Base-by-base conservation (phyloP, 2,113 vertebrate genomes). In the Anguilla rostrata region DNA sequence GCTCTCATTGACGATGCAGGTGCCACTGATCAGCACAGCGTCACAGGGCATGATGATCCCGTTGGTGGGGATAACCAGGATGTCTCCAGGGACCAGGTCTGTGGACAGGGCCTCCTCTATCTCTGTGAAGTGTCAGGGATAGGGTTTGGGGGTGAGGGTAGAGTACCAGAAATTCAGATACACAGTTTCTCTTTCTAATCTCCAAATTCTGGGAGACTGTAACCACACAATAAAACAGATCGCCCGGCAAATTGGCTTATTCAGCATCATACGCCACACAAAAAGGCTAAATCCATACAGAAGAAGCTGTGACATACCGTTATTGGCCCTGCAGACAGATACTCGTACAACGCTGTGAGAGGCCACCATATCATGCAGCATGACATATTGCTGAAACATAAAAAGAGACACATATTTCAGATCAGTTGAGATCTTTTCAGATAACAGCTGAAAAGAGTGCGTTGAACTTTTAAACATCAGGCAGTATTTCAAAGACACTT, bases 1-100 rank as follows among this genome's bases (percentile, higher is more conserved):
- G 96, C 98, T 99, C 94, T 99, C 98, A 87, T 99, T 99, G 86
- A 99, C 98, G 85, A 99, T 99, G 93, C 98, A 99, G 88, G 98
- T 99, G 86, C 98, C 98, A 87, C 95, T 99, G 90, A 99, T 92
- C 89, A 99, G 95, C 53, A 98, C 97, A 1, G 98, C 97, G 46
- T 99, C 98, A 89, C 98, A 99, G 11, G 98, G 97, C 98, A 99
- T 98, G 91, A 99, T 95, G 88, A 95, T 98, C 82, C 98, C 98
- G 43, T 98, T 98, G 88, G 96, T 95, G 82, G 98, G 98, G 94
- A 99, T 98, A 86, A 99, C 88, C 85, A 99, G 95, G 20, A 98
- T 90, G 82, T 99, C 98, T 84, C 98, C 98, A 0, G 98, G 98
- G 88, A 99, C 98, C 43, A 99, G 95, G 90, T 99, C 97, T 0